Evolutionary conservation across 2,113 vertebrate genomes (phyloP).

Genomic region (Mesocricetus auratus): DNA sequence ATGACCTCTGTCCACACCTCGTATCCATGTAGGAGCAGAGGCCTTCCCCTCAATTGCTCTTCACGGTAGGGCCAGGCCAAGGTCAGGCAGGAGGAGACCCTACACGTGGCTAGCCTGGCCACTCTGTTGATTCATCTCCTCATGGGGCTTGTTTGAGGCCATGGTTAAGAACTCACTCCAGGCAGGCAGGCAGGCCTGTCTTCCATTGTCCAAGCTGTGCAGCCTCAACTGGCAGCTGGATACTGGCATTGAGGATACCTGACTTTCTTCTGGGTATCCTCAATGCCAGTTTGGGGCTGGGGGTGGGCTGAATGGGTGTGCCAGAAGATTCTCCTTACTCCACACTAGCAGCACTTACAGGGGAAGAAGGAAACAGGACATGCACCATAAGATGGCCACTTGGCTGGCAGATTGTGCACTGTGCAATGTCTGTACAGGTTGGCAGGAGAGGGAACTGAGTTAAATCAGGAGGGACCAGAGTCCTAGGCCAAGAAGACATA

Average conservation of each 20-base stretch:
- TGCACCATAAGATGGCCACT: neutral
- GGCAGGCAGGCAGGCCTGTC: neutral
- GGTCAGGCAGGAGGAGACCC: constrained; percentile 39
- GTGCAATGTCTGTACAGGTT: constrained; percentile 53
- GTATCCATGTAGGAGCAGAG: neutral
- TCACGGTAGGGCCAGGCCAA: neutral
- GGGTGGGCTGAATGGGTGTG: neutral
- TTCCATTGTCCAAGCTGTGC: neutral
- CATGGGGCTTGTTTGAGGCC: constrained; percentile 11
- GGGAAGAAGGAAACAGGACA: neutral
- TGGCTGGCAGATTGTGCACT: constrained; percentile 64
- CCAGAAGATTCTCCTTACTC: neutral
- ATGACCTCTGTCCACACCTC: neutral
- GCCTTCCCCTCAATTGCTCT: constrained; percentile 14
- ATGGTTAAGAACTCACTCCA: constrained; percentile 17
- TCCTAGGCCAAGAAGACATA: neutral
- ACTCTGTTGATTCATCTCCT: neutral
- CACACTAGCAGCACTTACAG: constrained; percentile 5
- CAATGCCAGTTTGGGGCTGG: neutral
- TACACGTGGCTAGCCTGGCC: neutral
- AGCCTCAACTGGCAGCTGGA: neutral
- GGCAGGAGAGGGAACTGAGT: neutral
- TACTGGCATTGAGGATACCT: neutral
- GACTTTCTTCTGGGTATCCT: neutral
- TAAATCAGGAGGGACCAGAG: neutral